A percentile compares a stretch with the other conserved stretches of the same genome.
Evolutionary conservation across 2,888 invertebrate species (phyloP).

Genomic region (Spisula subtruncata): DNA sequence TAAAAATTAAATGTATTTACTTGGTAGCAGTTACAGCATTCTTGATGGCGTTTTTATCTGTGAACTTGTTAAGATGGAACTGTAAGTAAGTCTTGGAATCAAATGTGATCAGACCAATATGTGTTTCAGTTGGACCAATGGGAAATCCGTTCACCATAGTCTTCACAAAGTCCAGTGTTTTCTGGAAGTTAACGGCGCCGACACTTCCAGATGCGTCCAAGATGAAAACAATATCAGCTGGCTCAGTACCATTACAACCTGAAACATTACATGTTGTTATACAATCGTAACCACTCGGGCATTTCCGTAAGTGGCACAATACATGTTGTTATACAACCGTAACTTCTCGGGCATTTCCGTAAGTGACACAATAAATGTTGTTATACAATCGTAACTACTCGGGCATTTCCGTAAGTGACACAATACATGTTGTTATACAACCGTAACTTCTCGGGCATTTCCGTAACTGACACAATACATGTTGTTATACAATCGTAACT

Average conservation of each 20-base stretch:
- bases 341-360: too few relatives aligned
- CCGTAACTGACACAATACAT: too few relatives aligned
- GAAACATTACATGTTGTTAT: background rate
- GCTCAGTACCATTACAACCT: constrained; percentile 74
- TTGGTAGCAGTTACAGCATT: constrained; percentile 73
- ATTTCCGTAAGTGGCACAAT: too few relatives aligned
- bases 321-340: too few relatives aligned
- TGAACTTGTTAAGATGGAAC: constrained; percentile 84
- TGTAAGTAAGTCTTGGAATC: constrained; percentile 78
- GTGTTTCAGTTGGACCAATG: constrained; percentile 76
- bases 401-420: too few relatives aligned
- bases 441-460: too few relatives aligned
- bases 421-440: too few relatives aligned
- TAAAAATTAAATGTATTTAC: constrained; percentile 35
- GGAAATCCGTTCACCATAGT: constrained; percentile 78
- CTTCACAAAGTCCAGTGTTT: constrained; percentile 81
- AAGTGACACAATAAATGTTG: too few relatives aligned
- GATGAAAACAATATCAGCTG: constrained; percentile 83
- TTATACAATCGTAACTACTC: too few relatives aligned
- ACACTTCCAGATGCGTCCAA: constrained; percentile 84
- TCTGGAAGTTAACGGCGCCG: constrained; percentile 78
- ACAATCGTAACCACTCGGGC: too few relatives aligned
- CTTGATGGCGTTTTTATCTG: constrained; percentile 74
- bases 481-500: too few relatives aligned
- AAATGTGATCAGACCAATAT: constrained; percentile 79